Evolutionary conservation across 2,113 vertebrate species (phyloP).

Genomic region (Ptilorrhoa leucosticta): DNA sequence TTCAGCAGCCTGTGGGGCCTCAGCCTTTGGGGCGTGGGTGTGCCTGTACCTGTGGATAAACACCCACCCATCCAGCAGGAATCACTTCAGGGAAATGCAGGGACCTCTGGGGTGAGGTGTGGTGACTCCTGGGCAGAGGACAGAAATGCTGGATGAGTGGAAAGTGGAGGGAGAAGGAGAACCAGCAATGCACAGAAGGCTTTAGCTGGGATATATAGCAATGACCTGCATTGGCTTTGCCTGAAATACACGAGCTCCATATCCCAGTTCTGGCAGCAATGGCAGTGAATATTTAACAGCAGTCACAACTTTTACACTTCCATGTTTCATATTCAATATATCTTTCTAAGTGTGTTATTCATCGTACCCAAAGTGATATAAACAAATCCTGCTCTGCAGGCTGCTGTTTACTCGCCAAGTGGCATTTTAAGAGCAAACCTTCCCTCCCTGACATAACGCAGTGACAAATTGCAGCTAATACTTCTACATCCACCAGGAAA

Average conservation of each 20-base stretch:
- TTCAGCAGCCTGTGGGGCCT: not conserved
- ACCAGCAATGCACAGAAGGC: not conserved
- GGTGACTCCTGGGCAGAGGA: not conserved
- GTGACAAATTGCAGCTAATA: slow-evolving; percentile 59
- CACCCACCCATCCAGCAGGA: not conserved
- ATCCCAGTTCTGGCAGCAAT: not conserved
- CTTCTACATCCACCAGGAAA: not conserved
- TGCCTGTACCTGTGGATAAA: not conserved
- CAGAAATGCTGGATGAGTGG: not conserved
- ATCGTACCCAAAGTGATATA: slow-evolving; percentile 41
- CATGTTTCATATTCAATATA: slow-evolving; percentile 43
- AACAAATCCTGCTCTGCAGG: slow-evolving; percentile 50
- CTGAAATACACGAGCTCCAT: not conserved
- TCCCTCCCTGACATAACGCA: slow-evolving; percentile 1
- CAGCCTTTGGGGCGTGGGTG: not conserved
- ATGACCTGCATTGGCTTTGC: not conserved
- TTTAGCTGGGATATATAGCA: not conserved
- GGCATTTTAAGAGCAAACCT: slow-evolving; percentile 51
- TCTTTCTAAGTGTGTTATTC: slow-evolving; percentile 61
- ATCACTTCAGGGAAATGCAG: not conserved
- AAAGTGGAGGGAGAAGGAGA: not conserved
- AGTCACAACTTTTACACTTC: slow-evolving; percentile 43
- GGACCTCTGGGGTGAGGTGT: not conserved
- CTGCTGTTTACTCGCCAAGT: slow-evolving; percentile 59
- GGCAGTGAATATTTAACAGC: slow-evolving; percentile 42